These are phyloP conservation scores for Otus scops DNA, from an alignment of 2,797 vertebrate species.

Conservation along the genomic window DNA sequence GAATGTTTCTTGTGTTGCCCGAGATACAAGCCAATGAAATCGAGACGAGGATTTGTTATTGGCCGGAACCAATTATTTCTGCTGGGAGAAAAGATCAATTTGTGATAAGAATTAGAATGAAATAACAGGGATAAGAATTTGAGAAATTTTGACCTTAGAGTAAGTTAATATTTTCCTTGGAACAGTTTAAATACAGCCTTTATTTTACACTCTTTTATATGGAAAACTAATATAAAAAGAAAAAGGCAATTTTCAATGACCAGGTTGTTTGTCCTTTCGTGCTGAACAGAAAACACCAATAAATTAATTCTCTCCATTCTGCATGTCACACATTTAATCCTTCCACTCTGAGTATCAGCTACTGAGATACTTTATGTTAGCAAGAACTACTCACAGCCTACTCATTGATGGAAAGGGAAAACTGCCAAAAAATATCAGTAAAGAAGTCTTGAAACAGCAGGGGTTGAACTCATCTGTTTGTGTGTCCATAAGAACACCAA, in stretches of 20 bases:
- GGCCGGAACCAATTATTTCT: constrained; percentile 13
- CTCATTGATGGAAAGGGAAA: neutral
- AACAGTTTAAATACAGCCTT: neutral
- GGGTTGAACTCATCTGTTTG: neutral
- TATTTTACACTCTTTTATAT: neutral
- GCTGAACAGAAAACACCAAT: neutral
- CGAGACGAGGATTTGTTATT: neutral
- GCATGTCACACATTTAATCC: neutral
- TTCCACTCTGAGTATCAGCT: neutral
- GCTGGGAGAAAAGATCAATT: constrained; percentile 6
- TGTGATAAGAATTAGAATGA: neutral
- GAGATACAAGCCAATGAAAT: neutral
- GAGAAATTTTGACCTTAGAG: neutral
- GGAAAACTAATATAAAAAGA: neutral
- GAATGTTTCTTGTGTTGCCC: neutral
- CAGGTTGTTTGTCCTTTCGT: neutral
- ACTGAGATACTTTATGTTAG: neutral
- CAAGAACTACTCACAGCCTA: neutral
- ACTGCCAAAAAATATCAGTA: neutral
- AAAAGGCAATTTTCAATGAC: neutral
- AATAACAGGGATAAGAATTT: neutral
- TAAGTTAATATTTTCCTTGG: neutral
- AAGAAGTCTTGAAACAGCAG: neutral
- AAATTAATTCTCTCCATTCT: neutral
- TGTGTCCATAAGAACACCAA: neutral